phyloP scores from a whole-genome alignment of 2,113 vertebrate species.

The Gadus macrocephalus region DNA sequence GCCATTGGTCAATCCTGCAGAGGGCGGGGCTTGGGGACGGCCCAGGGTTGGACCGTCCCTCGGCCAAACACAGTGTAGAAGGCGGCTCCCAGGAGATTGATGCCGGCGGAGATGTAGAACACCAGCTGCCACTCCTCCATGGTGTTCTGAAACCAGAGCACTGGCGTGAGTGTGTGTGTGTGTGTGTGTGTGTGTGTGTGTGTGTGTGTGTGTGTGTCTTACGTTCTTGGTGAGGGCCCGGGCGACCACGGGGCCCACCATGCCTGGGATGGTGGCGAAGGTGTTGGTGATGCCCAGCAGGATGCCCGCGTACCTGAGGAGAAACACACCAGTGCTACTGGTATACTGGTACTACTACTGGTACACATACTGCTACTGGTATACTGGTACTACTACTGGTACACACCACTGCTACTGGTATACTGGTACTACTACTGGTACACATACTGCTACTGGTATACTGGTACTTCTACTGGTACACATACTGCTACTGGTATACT shows the following conservation, averaged over 20 bases:
- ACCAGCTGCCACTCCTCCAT: slow-evolving; percentile 88
- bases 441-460: too few relatives aligned
- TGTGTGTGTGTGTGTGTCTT: slow-evolving; percentile 57
- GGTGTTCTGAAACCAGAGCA: slow-evolving; percentile 78
- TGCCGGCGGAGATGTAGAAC: slow-evolving; percentile 90
- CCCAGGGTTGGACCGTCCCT: slow-evolving; percentile 89
- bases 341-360: too few relatives aligned
- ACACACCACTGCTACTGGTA: too few relatives aligned
- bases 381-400: too few relatives aligned
- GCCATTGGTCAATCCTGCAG: slow-evolving; percentile 47
- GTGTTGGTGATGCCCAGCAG: slow-evolving; percentile 96
- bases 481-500: too few relatives aligned
- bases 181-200: too few relatives aligned
- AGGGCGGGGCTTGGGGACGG: slow-evolving; percentile 66
- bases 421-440: too few relatives aligned
- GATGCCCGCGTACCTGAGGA: slow-evolving; percentile 87
- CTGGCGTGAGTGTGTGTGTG: too few relatives aligned
- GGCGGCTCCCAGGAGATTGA: slow-evolving; percentile 86
- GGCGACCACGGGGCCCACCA: slow-evolving; percentile 92
- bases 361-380: too few relatives aligned
- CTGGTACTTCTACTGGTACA: too few relatives aligned
- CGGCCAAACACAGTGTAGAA: slow-evolving; percentile 83
- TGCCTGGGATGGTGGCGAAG: slow-evolving; percentile 94
- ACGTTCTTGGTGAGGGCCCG: slow-evolving; percentile 84
- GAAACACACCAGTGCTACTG: background rate